Conservation (phyloP, 1,140 invertebrate genomes). For the Drosophila carrolli region DNA sequence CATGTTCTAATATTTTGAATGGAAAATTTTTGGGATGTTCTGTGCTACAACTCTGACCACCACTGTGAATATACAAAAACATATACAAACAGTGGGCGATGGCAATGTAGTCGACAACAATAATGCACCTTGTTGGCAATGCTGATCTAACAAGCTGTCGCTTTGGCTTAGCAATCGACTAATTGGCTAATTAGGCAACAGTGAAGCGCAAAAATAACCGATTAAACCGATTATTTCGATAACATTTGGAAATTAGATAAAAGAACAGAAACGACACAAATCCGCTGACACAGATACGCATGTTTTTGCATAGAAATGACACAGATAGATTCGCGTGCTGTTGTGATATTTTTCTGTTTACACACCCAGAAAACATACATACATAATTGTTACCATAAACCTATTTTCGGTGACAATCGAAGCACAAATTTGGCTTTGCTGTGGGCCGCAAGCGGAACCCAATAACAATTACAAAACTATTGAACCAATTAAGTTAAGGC, state of each 20-base stretch:
- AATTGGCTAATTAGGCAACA: conserved; percentile 59
- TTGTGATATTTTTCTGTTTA: conserved; percentile 6
- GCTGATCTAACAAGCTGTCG: conserved; percentile 34
- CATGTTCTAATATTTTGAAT: background rate
- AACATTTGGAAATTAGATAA: conserved; percentile 28
- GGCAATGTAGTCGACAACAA: conserved; percentile 57
- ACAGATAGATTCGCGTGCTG: conserved; percentile 39
- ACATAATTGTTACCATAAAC: conserved; percentile 50
- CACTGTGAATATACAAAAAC: background rate
- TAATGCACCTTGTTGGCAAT: conserved; percentile 51
- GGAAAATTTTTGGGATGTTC: background rate
- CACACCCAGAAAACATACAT: conserved; percentile 44
- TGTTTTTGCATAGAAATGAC: conserved; percentile 28
- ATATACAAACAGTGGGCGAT: conserved; percentile 16
- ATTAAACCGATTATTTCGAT: conserved; percentile 41
- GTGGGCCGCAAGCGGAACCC: conserved; percentile 44
- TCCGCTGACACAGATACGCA: conserved; percentile 19
- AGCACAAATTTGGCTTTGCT: conserved; percentile 42
- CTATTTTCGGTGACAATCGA: conserved; percentile 73
- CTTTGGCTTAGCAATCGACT: conserved; percentile 52
- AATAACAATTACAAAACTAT: conserved; percentile 76
- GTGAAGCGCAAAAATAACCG: conserved; percentile 32
- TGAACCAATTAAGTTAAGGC: conserved; percentile 76
- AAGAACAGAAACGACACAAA: conserved; percentile 22
- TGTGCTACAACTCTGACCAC: conserved; percentile 9